Evolutionary conservation across 2,113 vertebrate genomes (phyloP).

Genomic region (Acanthochromis polyacanthus): DNA sequence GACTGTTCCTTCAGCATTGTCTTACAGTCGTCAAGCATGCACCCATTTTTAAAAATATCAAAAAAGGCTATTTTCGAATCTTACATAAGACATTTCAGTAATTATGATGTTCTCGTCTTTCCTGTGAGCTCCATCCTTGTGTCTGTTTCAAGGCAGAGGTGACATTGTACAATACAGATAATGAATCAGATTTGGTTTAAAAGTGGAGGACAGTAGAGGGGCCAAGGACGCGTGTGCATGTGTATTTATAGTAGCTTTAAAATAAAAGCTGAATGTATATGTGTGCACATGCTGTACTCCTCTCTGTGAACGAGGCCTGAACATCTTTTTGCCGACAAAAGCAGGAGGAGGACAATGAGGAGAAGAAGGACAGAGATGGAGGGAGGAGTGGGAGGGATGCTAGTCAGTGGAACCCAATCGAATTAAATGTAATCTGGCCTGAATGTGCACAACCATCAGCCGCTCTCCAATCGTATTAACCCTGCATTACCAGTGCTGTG

Average conservation of each 20-base stretch:
- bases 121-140: slow-evolving; percentile 8
- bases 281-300: slow-evolving; percentile 1
- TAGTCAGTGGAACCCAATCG: slow-evolving; percentile 88
- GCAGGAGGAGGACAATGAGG: slow-evolving; percentile 53
- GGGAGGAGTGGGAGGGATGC: slow-evolving; percentile 57
- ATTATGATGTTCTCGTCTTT: slow-evolving; percentile 27
- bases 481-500: slow-evolving; percentile 88
- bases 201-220: slow-evolving; percentile 28
- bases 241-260: slow-evolving; percentile 16
- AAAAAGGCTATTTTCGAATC: slow-evolving; percentile 15
- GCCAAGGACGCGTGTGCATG: slow-evolving; percentile 25
- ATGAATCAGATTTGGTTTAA: slow-evolving; percentile 52
- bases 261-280: slow-evolving; percentile 31
- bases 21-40: background rate
- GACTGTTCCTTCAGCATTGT: background rate
- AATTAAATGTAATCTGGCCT: slow-evolving; percentile 96
- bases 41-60: background rate
- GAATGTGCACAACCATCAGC: slow-evolving; percentile 92
- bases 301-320: slow-evolving; percentile 30
- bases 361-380: slow-evolving; percentile 38
- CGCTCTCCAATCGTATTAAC: slow-evolving; percentile 94
- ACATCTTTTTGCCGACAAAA: slow-evolving; percentile 58
- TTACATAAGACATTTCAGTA: slow-evolving; percentile 27
- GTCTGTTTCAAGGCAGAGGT: slow-evolving; percentile 57
- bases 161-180: slow-evolving; percentile 47